Evolutionary conservation across 2,797 vertebrate species (phyloP), one percentile per base, ranked within the genome.

Genomic region (Crenichthys baileyi): DNA sequence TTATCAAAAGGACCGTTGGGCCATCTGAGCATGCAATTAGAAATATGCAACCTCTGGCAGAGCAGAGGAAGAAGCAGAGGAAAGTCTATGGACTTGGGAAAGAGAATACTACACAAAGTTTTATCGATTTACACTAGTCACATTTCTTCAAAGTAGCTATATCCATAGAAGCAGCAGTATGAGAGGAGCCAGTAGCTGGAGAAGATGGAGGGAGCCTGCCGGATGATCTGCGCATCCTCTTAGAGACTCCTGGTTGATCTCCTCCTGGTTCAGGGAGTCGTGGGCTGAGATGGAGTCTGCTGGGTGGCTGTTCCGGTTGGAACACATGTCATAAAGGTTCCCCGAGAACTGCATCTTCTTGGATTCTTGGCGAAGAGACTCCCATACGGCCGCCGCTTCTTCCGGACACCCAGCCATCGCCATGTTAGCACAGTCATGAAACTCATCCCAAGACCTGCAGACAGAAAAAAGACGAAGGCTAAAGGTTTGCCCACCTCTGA

Each of bases 291-390:
- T 85, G 0, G 92, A 82, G 53, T 89, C 89, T 8, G 70, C 79
- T 0, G 88, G 51, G 67, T 93, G 61, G 92, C 85, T 70, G 84
- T 92, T 80, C 16, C 93, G 95, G 44, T 95, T 82, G 5, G 96
- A 95, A 88, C 97, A 99, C 88, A 98, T 95, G 89, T 96, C 95
- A 36, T 98, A 97, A 72, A 99, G 95, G 91, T 98, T 98, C 61
- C 97, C 97, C 0, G 96, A 97, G 90, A 97, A 97, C 77, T 97
- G 96, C 89, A 96, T 97, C 89, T 96, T 97, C 84, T 96, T 96
- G 79, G 97, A 98, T 77, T 99, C 97, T 85, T 95, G 95, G 39
- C 96, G 96, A 83, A 98, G 95, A 2, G 97, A 98, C 79, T 98
- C 97, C 97, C 98, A 99, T 41, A 98, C 95, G 0, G 96, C 93